A percentile compares a stretch with the other conserved stretches of the same genome.
phyloP scores from a whole-genome alignment of 2,113 vertebrate species.

The Tringa solitaria region DNA sequence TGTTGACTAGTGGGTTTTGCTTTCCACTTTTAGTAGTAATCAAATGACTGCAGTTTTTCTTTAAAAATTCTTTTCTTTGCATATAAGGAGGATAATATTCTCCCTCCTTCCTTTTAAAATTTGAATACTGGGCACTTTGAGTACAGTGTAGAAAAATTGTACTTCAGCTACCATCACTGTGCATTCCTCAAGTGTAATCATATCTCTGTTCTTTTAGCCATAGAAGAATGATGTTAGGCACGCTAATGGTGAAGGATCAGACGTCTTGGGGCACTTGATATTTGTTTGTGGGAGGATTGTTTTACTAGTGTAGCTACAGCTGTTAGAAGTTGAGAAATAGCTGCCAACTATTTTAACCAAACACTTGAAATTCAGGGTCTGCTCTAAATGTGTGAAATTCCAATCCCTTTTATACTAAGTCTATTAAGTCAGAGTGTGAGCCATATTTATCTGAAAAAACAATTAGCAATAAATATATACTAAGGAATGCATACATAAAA shows the following conservation, averaged over 20 bases:
- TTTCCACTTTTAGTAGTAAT: background rate
- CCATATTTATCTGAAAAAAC: background rate
- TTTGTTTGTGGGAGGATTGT: background rate
- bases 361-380: background rate
- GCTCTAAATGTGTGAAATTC: background rate
- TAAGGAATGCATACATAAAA: background rate
- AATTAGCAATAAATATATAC: background rate
- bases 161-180: background rate
- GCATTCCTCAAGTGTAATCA: background rate
- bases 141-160: background rate
- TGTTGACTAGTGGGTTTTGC: background rate
- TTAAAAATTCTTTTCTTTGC: background rate
- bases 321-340: background rate
- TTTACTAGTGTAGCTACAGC: background rate
- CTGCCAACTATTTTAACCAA: background rate
- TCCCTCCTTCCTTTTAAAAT: background rate
- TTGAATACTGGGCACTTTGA: background rate
- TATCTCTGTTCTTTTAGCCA: background rate
- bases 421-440: background rate
- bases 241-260: background rate
- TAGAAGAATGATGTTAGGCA: background rate
- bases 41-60: background rate
- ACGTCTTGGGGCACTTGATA: background rate
- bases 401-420: background rate
- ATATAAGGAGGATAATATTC: background rate